Conservation (phyloP, 2,888 invertebrate genomes). For the Agrochola litura region DNA sequence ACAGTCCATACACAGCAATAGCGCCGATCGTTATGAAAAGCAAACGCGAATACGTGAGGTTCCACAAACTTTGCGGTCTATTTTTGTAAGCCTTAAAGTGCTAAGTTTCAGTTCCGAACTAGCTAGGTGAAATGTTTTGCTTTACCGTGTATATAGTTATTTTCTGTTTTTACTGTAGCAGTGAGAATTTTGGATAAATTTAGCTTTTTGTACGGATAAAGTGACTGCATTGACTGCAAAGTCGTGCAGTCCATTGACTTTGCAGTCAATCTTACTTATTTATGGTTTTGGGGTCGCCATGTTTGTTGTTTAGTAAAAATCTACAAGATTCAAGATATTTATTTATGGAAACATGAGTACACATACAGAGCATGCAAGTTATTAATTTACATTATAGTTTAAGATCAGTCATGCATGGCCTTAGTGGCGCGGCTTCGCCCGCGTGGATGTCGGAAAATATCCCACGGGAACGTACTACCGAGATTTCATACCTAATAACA, state of each 20-base stretch:
- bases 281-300: background rate
- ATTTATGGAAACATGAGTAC: too few species aligned
- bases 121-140: constrained; percentile 25
- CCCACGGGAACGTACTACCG: too few species aligned
- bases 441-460: too few species aligned
- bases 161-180: background rate
- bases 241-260: background rate
- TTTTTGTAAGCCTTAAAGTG: constrained; percentile 45
- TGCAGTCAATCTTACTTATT: background rate
- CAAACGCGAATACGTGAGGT: constrained; percentile 57
- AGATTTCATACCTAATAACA: too few species aligned
- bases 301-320: too few species aligned
- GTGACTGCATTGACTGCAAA: background rate
- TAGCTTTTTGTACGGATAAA: background rate
- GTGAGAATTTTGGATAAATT: background rate
- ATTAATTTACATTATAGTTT: too few species aligned
- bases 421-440: too few species aligned
- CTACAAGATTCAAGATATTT: too few species aligned
- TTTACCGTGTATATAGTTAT: background rate
- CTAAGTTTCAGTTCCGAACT: constrained; percentile 33
- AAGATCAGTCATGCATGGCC: too few species aligned
- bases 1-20: background rate
- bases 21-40: constrained; percentile 48
- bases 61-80: constrained; percentile 33
- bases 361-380: too few species aligned